phyloP scores from a whole-genome alignment of 37 sponge, comb jelly and placozoan species.

The Amphimedon queenslandica region DNA sequence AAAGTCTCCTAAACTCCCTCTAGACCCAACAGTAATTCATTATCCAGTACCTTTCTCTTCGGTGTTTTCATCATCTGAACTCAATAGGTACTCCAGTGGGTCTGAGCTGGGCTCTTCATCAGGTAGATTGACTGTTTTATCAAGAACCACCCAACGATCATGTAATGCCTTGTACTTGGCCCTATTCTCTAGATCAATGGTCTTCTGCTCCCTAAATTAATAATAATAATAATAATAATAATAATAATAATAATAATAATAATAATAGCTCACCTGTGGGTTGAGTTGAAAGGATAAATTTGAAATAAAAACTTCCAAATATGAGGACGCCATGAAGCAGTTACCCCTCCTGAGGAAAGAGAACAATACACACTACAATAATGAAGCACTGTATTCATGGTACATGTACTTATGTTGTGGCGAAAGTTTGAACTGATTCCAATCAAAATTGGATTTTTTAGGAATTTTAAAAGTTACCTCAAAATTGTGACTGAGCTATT shows the following conservation, averaged over 20 bases:
- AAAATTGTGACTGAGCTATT: too few relatives aligned
- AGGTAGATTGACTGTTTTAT: slow-evolving; percentile 21
- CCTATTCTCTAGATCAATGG: slow-evolving; percentile 66
- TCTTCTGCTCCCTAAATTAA: slow-evolving; percentile 56
- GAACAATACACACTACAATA: too few relatives aligned
- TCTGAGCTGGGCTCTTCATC: slow-evolving; percentile 22
- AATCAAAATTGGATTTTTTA: too few relatives aligned
- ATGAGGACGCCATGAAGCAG: slow-evolving; percentile 36
- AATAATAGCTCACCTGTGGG: slow-evolving; percentile 43
- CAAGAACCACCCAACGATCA: slow-evolving; percentile 59
- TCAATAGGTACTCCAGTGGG: slow-evolving; percentile 35
- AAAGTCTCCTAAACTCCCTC: too few relatives aligned
- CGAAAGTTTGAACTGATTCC: too few relatives aligned
- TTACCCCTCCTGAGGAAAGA: slow-evolving; percentile 46
- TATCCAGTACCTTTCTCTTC: slow-evolving; percentile 22
- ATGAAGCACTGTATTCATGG: too few relatives aligned
- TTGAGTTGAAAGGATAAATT: slow-evolving; percentile 66
- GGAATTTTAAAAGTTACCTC: too few relatives aligned
- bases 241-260: slow-evolving; percentile 1
- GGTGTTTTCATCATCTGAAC: slow-evolving; percentile 24
- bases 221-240: neutral
- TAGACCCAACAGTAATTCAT: too few relatives aligned
- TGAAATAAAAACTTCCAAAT: slow-evolving; percentile 83
- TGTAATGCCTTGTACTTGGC: slow-evolving; percentile 56
- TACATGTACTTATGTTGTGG: too few relatives aligned